Evolutionary conservation across 2,888 invertebrate genomes (phyloP).

Genomic region (Margaritifera margaritifera): DNA sequence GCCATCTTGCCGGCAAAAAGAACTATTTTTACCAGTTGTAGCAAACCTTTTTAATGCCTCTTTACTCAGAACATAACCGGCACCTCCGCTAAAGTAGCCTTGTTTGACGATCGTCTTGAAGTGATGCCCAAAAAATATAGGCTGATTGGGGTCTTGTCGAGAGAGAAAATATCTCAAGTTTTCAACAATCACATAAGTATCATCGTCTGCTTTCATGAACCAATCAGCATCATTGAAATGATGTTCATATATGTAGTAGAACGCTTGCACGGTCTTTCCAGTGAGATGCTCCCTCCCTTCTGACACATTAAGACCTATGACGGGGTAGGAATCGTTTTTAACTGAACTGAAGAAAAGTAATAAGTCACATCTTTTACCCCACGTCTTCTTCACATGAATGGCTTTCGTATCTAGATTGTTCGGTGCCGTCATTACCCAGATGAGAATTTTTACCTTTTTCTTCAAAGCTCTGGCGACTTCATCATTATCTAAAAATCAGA

Average conservation of each 20-base stretch:
- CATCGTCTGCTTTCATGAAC: constrained; percentile 98
- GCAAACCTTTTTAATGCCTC: constrained; percentile 85
- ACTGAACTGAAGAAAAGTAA: constrained; percentile 73
- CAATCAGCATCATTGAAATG: constrained; percentile 90
- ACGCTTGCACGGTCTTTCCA: constrained; percentile 97
- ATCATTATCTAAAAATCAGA: constrained; percentile 44
- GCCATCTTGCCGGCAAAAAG: constrained; percentile 42
- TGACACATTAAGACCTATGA: constrained; percentile 83
- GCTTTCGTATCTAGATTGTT: constrained; percentile 91
- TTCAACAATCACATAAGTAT: constrained; percentile 96
- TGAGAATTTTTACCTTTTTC: constrained; percentile 87
- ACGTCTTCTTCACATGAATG: constrained; percentile 91
- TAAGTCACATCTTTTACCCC: constrained; percentile 86
- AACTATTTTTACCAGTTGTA: constrained; percentile 74
- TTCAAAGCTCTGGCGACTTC: constrained; percentile 75
- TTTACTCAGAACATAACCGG: constrained; percentile 91
- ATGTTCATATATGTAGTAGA: constrained; percentile 88
- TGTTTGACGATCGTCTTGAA: constrained; percentile 49
- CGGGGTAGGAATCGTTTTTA: constrained; percentile 82
- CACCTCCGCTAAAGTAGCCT: constrained; percentile 75
- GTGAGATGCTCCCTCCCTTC: constrained; percentile 94
- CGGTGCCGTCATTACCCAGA: constrained; percentile 97
- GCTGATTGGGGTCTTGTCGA: constrained; percentile 81
- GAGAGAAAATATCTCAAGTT: constrained; percentile 92
- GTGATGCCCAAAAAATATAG: constrained; percentile 82